These are phyloP conservation scores for Sitta europaea DNA, from an alignment of 2,113 vertebrate genomes.

Conservation along the genomic window DNA sequence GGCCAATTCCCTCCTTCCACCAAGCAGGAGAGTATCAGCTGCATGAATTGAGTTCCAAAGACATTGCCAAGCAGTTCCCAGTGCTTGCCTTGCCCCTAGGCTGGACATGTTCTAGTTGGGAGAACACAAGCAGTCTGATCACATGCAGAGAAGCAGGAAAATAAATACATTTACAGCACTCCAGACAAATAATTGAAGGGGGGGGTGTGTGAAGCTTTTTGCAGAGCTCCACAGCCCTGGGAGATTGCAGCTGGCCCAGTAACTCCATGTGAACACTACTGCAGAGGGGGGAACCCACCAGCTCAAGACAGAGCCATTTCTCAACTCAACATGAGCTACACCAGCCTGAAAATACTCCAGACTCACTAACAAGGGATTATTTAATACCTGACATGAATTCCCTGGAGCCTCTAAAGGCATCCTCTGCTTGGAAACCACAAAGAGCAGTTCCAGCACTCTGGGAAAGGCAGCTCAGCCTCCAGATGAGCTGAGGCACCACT, in stretches of 20 bases:
- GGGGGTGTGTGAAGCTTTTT: background rate
- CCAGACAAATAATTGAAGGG: background rate
- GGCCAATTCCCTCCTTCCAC: background rate
- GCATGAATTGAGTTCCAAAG: background rate
- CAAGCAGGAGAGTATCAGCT: background rate
- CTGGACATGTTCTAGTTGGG: accelerated
- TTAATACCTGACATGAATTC: background rate
- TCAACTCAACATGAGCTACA: background rate
- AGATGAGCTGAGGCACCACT: background rate
- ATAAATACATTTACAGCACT: background rate
- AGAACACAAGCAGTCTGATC: background rate
- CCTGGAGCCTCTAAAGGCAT: background rate
- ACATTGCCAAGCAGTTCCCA: background rate
- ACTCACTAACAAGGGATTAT: background rate
- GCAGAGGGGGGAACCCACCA: accelerated
- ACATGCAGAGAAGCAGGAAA: background rate
- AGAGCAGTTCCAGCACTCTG: background rate
- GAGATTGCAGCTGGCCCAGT: background rate
- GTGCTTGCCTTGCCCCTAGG: background rate
- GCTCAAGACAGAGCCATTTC: background rate
- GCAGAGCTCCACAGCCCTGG: accelerated
- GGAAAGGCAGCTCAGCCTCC: background rate
- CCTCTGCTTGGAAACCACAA: background rate
- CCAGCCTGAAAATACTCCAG: background rate
- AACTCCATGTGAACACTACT: background rate